phyloP scores from a whole-genome alignment of 2,113 vertebrate genomes.

The Dasyornis broadbenti region DNA sequence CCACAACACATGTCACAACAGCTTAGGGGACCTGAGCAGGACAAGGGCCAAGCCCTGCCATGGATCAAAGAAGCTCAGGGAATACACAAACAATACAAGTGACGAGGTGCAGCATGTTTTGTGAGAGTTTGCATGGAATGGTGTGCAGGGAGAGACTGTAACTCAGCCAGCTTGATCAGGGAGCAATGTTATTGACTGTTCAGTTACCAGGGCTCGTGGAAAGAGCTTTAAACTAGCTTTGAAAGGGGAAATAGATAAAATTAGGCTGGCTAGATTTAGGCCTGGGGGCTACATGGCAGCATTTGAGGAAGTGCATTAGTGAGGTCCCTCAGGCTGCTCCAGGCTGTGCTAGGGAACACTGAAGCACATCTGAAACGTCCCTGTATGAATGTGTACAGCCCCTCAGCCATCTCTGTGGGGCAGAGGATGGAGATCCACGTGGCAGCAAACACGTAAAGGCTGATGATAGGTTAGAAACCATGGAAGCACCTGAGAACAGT shows the following conservation, averaged over 20 bases:
- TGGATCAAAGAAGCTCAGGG: neutral
- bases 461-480: neutral
- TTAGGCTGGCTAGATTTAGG: neutral
- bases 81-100: rapidly evolving
- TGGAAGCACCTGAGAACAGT: neutral
- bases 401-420: rapidly evolving
- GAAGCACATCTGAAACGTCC: neutral
- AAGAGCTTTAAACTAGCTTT: neutral
- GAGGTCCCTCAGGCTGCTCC: neutral
- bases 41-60: neutral
- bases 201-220: neutral
- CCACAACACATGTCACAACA: rapidly evolving
- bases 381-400: rapidly evolving
- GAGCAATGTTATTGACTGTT: rapidly evolving
- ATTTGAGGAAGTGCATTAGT: neutral
- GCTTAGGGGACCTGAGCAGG: neutral
- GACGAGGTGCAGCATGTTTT: neutral
- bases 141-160: neutral
- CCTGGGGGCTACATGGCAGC: rapidly evolving
- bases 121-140: neutral
- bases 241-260: neutral
- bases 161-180: neutral
- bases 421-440: neutral
- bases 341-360: neutral
- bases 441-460: rapidly evolving